phyloP scores from a whole-genome alignment of 2,113 vertebrate genomes.

The Triplophysa rosa region DNA sequence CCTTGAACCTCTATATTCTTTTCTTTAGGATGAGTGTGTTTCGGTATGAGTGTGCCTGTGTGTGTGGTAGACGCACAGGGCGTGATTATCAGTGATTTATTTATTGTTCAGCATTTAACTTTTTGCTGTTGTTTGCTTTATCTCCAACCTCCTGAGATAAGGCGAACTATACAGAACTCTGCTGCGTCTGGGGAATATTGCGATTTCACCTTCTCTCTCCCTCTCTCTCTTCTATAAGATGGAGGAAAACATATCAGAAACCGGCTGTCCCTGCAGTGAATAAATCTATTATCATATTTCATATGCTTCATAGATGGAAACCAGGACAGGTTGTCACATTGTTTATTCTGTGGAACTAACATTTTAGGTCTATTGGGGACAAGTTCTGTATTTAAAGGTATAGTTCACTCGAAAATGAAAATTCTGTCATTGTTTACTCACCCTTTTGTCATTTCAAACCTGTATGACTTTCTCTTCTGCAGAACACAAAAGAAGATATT shows the following conservation, averaged over 20 bases:
- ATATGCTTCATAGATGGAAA: not conserved
- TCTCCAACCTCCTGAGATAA: conserved; percentile 38
- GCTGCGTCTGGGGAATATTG: conserved; percentile 1
- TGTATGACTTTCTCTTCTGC: too few species aligned
- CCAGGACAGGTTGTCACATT: not conserved
- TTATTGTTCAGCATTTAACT: conserved; percentile 24
- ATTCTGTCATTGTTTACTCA: too few species aligned
- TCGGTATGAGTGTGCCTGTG: not conserved
- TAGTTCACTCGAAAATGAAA: not conserved
- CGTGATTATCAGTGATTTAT: conserved; percentile 46
- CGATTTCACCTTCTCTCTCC: not conserved
- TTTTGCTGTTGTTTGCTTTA: conserved; percentile 31
- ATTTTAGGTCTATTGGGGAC: conserved; percentile 4
- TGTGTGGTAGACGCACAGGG: not conserved
- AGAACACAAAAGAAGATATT: too few species aligned
- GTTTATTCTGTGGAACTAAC: not conserved
- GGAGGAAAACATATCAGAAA: conserved; percentile 26
- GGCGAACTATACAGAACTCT: not conserved
- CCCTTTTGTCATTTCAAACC: too few species aligned
- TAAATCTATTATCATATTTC: not conserved
- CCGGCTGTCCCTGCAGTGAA: not conserved
- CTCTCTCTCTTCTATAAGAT: not conserved
- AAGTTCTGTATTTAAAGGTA: not conserved
- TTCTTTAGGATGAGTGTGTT: not conserved
- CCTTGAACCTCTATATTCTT: conserved; percentile 31